These are phyloP conservation scores for Drosophila parthenogenetica DNA, from an alignment of 2,888 invertebrate species.

Conservation along the genomic window DNA sequence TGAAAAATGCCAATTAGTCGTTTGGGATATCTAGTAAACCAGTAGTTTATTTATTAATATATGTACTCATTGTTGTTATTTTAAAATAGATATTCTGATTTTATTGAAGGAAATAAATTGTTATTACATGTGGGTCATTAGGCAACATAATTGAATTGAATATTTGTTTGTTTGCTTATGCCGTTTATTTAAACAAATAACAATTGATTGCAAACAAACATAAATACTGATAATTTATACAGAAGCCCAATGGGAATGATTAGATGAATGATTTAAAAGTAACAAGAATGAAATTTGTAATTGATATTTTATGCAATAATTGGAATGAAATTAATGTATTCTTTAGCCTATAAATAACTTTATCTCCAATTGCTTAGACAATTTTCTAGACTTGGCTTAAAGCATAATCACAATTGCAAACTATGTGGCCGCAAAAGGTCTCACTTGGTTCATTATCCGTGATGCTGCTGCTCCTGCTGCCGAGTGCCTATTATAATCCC, in stretches of 20 bases:
- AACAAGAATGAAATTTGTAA: slow-evolving; percentile 14
- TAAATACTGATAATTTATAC: slow-evolving; percentile 52
- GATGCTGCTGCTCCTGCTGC: slow-evolving; percentile 24
- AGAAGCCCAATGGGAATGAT: slow-evolving; percentile 4
- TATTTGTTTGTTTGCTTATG: slow-evolving; percentile 59
- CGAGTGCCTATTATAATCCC: slow-evolving; percentile 64
- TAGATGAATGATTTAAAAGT: not conserved
- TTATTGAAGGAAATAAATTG: slow-evolving; percentile 52
- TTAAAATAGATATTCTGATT: slow-evolving; percentile 32
- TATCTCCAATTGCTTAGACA: not conserved
- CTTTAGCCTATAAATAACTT: not conserved
- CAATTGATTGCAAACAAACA: slow-evolving; percentile 65
- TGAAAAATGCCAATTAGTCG: slow-evolving; percentile 60
- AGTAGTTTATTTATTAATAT: slow-evolving; percentile 15
- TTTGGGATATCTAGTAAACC: slow-evolving; percentile 49
- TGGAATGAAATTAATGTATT: slow-evolving; percentile 21
- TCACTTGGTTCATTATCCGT: slow-evolving; percentile 43
- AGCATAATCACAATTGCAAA: slow-evolving; percentile 11
- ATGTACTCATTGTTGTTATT: slow-evolving; percentile 8
- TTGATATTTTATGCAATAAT: slow-evolving; percentile 22
- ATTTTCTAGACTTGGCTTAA: slow-evolving; percentile 4
- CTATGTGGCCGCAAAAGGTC: slow-evolving; percentile 33
- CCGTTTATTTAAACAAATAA: slow-evolving; percentile 56
- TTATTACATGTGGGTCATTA: slow-evolving; percentile 67
- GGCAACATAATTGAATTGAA: slow-evolving; percentile 64